Evolutionary conservation across 2,113 vertebrate species (phyloP), one percentile per base, ranked within the genome.

Genomic region (Cyrtonyx montezumae): DNA sequence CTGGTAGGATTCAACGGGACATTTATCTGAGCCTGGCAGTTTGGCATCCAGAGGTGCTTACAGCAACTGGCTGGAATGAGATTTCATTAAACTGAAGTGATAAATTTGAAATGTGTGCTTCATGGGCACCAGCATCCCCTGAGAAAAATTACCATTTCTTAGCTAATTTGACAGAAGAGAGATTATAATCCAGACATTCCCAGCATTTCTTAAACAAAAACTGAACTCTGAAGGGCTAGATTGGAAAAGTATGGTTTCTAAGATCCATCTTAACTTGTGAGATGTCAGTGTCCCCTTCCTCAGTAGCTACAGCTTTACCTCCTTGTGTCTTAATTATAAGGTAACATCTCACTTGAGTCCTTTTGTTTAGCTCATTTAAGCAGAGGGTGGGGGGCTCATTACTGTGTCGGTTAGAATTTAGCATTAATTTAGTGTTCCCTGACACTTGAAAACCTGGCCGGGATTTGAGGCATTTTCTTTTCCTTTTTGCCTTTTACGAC

Each of bases 401-500:
- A 78, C 79, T 87, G 51, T 78, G 90, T 87, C 34, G 19, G 91
- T 95, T 95, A 94, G 91, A 96, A 91, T 74, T 82, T 86, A 87
- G 84, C 90, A 85, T 93, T 96, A 95, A 96, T 95, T 96, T 91
- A 91, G 74, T 83, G 78, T 95, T 96, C 87, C 93, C 93, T 93
- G 87, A 94, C 93, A 92, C 92, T 97, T 96, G 91, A 96, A 96
- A 96, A 93, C 94, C 94, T 96, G 91, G 81, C 94, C 0, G 73
- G 69, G 94, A 92, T 95, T 88, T 89, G 91, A 92, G 86, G 94
- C 89, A 42, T 94, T 93, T 96, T 95, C 92, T 93, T 87, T 91
- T 95, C 91, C 93, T 96, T 92, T 92, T 71, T 69, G 70, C 76
- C 96, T 96, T 97, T 97, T 97, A 97, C 94, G 90, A 96, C 96